Percentiles rank a stretch among this genome's conserved stretches.
Evolutionary conservation across 2,888 invertebrate species (phyloP).

Genomic region (Agrotis exclamationis): DNA sequence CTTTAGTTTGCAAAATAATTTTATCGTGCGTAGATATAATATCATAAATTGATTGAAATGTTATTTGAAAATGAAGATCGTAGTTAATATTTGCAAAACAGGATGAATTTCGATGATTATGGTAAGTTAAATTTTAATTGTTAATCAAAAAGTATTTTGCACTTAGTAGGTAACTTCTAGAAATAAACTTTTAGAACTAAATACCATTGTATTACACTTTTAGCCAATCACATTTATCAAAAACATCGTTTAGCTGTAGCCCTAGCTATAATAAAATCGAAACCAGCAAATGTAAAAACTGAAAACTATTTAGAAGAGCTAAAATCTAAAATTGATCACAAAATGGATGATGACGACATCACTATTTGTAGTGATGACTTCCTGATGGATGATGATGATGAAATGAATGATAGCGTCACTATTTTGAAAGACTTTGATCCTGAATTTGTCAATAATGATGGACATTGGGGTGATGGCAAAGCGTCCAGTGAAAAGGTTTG

Average conservation of each 20-base stretch:
- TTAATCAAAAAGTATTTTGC: not conserved
- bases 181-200: not conserved
- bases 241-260: slow-evolving; percentile 77
- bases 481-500: slow-evolving; percentile 20
- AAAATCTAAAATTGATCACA: slow-evolving; percentile 67
- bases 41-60: slow-evolving; percentile 5
- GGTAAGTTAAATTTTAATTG: slow-evolving; percentile 77
- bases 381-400: slow-evolving; percentile 62
- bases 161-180: not conserved
- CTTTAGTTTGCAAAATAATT: slow-evolving; percentile 1
- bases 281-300: slow-evolving; percentile 71
- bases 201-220: slow-evolving; percentile 43
- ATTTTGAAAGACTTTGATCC: slow-evolving; percentile 50
- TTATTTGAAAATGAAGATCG: slow-evolving; percentile 14
- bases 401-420: slow-evolving; percentile 47
- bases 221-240: slow-evolving; percentile 75
- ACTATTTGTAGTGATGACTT: slow-evolving; percentile 79
- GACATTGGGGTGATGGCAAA: slow-evolving; percentile 2
- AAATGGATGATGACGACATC: slow-evolving; percentile 67
- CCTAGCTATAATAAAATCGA: slow-evolving; percentile 75
- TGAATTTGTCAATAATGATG: slow-evolving; percentile 9
- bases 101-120: slow-evolving; percentile 78
- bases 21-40: not conserved
- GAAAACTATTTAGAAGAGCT: slow-evolving; percentile 71
- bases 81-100: slow-evolving; percentile 37